Conservation (phyloP, 2,113 vertebrate genomes). For the Tringa solitaria region DNA sequence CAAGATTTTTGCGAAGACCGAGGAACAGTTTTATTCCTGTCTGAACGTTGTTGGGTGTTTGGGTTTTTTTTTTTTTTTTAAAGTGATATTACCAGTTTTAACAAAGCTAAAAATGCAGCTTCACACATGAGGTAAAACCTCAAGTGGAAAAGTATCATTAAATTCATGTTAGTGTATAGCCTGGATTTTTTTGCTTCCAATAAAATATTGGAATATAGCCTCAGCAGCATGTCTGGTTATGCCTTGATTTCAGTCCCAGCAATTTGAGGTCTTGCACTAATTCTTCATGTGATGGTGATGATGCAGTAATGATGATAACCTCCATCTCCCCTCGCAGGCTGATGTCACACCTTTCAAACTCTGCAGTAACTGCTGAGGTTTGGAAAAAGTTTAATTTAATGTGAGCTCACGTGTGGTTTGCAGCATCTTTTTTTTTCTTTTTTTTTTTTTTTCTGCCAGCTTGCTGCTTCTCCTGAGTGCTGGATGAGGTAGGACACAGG, state of each 20-base stretch:
- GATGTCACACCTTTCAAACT: not conserved
- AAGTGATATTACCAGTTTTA: not conserved
- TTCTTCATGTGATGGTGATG: not conserved
- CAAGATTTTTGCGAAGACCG: not conserved
- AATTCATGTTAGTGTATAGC: not conserved
- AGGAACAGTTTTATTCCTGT: not conserved
- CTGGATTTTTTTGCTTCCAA: not conserved
- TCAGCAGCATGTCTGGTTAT: not conserved
- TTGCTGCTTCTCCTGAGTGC: not conserved
- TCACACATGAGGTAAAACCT: not conserved
- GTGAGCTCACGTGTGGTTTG: accelerated
- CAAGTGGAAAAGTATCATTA: not conserved
- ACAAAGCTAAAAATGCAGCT: not conserved
- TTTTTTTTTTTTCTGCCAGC: too few relatives aligned
- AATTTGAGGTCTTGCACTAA: accelerated
- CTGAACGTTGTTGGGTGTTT: not conserved
- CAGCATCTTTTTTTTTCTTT: not conserved
- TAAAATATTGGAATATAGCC: not conserved
- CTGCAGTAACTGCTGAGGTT: too few relatives aligned
- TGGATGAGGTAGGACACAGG: accelerated
- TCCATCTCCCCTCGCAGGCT: not conserved
- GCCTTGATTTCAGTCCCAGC: not conserved
- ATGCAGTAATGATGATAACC: accelerated
- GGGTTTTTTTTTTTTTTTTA: not conserved
- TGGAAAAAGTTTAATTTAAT: not conserved